These are phyloP conservation scores for Typhlichthys eigenmanni DNA, from an alignment of 2,797 vertebrate genomes.

Conservation along the genomic window DNA sequence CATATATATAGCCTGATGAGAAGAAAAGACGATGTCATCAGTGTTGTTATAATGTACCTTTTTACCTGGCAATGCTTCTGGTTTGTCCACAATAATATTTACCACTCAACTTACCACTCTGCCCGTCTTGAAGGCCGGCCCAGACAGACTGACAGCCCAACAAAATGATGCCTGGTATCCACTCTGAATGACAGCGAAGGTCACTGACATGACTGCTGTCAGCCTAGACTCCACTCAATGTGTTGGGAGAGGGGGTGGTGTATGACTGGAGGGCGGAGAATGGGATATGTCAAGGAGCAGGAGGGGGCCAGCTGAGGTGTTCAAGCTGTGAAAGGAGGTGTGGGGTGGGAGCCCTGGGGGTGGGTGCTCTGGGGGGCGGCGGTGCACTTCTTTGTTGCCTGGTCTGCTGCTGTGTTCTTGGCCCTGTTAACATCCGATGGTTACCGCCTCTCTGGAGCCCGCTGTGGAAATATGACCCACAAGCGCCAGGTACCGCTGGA, in stretches of 20 bases:
- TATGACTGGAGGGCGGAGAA: too few relatives aligned
- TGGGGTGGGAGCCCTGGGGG: not conserved
- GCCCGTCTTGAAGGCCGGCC: not conserved
- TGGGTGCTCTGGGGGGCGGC: slow-evolving; percentile 5
- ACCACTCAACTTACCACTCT: not conserved
- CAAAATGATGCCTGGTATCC: not conserved
- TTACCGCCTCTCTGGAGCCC: slow-evolving; percentile 31
- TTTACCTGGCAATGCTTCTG: not conserved
- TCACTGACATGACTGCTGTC: not conserved
- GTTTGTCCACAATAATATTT: not conserved
- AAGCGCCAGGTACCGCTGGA: slow-evolving; percentile 22
- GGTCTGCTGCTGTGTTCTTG: slow-evolving; percentile 15
- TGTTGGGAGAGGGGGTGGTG: not conserved
- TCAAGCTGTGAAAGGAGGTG: not conserved
- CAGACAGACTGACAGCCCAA: not conserved
- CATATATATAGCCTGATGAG: too few relatives aligned
- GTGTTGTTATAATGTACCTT: not conserved
- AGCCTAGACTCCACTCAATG: not conserved
- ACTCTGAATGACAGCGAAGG: not conserved
- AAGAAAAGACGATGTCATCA: not conserved
- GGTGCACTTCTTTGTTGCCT: slow-evolving; percentile 23
- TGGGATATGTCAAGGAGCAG: not conserved
- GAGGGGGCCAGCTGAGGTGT: not conserved
- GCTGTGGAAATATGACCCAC: slow-evolving; percentile 51
- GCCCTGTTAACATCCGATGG: slow-evolving; percentile 17